Evolutionary conservation across 2,797 vertebrate genomes (phyloP).

Genomic region (Carduelis carduelis): DNA sequence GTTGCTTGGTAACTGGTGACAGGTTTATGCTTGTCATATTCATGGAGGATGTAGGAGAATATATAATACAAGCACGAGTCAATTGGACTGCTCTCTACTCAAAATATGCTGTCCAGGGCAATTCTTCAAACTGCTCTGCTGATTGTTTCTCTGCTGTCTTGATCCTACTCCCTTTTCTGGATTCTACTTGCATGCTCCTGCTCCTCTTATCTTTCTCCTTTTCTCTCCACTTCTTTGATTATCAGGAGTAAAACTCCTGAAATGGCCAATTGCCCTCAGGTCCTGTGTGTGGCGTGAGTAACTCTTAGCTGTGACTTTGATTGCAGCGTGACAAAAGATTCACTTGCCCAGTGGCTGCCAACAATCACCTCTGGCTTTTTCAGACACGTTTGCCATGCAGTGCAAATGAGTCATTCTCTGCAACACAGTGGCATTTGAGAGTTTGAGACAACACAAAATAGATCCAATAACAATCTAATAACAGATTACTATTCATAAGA

Average conservation of each 20-base stretch:
- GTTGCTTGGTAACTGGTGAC: background rate
- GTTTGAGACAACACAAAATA: background rate
- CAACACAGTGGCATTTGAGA: background rate
- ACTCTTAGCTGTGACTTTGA: background rate
- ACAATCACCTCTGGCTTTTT: background rate
- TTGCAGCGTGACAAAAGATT: background rate
- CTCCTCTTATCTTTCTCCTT: background rate
- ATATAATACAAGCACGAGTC: background rate
- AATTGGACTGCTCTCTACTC: background rate
- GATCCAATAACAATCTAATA: background rate
- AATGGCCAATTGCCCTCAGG: background rate
- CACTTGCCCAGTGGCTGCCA: background rate
- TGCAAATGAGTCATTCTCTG: background rate
- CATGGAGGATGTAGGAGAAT: background rate
- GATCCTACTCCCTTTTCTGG: background rate
- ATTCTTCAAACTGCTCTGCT: background rate
- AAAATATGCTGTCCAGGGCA: background rate
- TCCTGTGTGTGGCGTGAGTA: background rate
- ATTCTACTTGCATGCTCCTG: background rate
- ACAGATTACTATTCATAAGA: background rate
- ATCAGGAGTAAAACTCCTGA: background rate
- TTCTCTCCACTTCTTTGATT: background rate
- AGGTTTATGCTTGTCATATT: background rate
- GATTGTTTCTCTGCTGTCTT: background rate
- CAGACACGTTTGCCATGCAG: background rate